Conservation (phyloP, 2,888 invertebrate genomes). For the Eristalis pertinax region DNA sequence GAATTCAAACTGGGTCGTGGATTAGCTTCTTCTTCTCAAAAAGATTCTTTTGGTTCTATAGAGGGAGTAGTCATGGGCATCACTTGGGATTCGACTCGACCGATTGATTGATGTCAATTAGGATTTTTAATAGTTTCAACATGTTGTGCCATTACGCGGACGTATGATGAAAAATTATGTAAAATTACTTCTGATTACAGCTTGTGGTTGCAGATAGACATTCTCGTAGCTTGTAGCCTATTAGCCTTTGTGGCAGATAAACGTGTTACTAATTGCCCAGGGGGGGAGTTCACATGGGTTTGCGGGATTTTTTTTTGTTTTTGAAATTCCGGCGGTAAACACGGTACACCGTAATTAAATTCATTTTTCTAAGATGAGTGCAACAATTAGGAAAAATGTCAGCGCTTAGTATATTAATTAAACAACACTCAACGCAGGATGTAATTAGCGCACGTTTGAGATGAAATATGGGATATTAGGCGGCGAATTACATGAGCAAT, state of each 20-base stretch:
- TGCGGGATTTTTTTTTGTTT: slow-evolving; percentile 7
- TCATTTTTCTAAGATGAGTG: slow-evolving; percentile 39
- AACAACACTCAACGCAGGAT: slow-evolving; percentile 39
- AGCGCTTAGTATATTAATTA: slow-evolving; percentile 52
- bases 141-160: slow-evolving; percentile 49
- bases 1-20: slow-evolving; percentile 2
- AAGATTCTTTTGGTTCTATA: not conserved
- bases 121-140: slow-evolving; percentile 63
- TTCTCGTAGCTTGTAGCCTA: slow-evolving; percentile 5
- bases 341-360: slow-evolving; percentile 52
- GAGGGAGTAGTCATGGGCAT: not conserved
- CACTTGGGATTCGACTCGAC: slow-evolving; percentile 28
- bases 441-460: slow-evolving; percentile 26
- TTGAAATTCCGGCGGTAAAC: slow-evolving; percentile 27
- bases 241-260: slow-evolving; percentile 1
- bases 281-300: slow-evolving; percentile 11
- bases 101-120: slow-evolving; percentile 67
- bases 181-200: slow-evolving; percentile 50
- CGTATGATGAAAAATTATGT: slow-evolving; percentile 62
- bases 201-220: slow-evolving; percentile 34
- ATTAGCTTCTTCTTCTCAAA: slow-evolving; percentile 43
- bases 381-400: slow-evolving; percentile 42
- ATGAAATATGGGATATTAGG: slow-evolving; percentile 17
- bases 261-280: slow-evolving; percentile 29
- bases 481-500: slow-evolving; percentile 5